Evolutionary conservation across 37 sponge, comb jelly and placozoan genomes (phyloP), one percentile per base, ranked within the genome.

Genomic region (Mnemiopsis leidyi): DNA sequence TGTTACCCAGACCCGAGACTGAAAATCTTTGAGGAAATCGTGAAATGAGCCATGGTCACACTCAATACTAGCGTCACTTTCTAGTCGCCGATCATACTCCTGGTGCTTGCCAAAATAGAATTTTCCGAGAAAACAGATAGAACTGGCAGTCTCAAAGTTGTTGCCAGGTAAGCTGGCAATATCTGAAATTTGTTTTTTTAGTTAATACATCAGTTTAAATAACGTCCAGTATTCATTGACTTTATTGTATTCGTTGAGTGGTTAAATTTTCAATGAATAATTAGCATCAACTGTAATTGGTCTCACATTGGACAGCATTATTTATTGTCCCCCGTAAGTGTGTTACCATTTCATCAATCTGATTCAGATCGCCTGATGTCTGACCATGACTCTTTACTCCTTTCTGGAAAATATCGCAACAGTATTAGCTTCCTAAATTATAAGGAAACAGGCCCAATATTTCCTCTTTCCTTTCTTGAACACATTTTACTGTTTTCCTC

Each of bases 1-100:
- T 16, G 97, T 93, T 1, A 94, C 35, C 94, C 94, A 94, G 5
- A 37, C 39, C 0, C 94, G 76, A 25, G 94, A 94, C 23, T 33
- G 39, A 36, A 94, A 94, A 69, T 94, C 94, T 16, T 29, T 38
- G 13, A 73, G 29, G 32, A 94, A 94, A 7, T 94, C 82, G 32
- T 82, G 79, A 20, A 77, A 77, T 34, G 79, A 31, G 1, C 79
- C 79, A 36, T 77, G 34, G 9, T 28, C 32, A 32, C 33, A 33
- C 32, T 85, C 90, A 20, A 40, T 23, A 39, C 90, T 85, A n/a
- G n/a, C n/a, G 23, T 85, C 90, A 37, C 30, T 85, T 0, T 39
- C 48, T 0, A 39, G 35, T 28, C 2, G 13, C 0, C 90, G 26
- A 35, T 40, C 90, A 38, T 85, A 39, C 1, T 28, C 40, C 23